A percentile compares a stretch with the other conserved stretches of the same genome.
Conservation (phyloP, 2,113 vertebrate genomes). For the Oncorhynchus keta region DNA sequence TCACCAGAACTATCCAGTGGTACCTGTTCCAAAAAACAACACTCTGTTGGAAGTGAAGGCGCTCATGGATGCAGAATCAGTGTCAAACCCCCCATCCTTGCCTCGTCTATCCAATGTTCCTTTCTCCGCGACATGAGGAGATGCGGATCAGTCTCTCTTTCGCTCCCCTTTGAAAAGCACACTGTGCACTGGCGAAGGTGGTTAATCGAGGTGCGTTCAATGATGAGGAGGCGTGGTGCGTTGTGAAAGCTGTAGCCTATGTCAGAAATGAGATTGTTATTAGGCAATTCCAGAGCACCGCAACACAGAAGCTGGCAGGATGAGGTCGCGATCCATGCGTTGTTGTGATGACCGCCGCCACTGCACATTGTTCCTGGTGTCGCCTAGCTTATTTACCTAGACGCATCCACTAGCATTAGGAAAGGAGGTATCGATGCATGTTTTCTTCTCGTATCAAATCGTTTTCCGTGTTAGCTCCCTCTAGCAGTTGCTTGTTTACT, state of each 20-base stretch:
- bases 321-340: not conserved
- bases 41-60: not conserved
- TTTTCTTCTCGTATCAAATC: too few relatives aligned
- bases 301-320: not conserved
- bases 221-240: not conserved
- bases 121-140: constrained; percentile 13
- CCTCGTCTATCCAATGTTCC: constrained; percentile 7
- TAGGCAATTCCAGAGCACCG: not conserved
- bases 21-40: not conserved
- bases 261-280: too few relatives aligned
- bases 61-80: constrained; percentile 20
- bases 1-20: not conserved
- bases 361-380: too few relatives aligned
- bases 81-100: constrained; percentile 5
- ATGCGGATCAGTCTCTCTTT: too few relatives aligned
- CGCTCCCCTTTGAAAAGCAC: too few relatives aligned
- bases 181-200: too few relatives aligned
- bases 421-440: too few relatives aligned
- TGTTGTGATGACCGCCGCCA: not conserved
- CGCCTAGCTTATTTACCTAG: too few relatives aligned
- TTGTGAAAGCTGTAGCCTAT: not conserved
- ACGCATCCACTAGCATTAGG: too few relatives aligned
- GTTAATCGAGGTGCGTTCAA: not conserved
- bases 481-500: too few relatives aligned
- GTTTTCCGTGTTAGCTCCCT: too few relatives aligned